Evolutionary conservation across 1,140 invertebrate genomes (phyloP).

Genomic region (Platorchestia sp.): DNA sequence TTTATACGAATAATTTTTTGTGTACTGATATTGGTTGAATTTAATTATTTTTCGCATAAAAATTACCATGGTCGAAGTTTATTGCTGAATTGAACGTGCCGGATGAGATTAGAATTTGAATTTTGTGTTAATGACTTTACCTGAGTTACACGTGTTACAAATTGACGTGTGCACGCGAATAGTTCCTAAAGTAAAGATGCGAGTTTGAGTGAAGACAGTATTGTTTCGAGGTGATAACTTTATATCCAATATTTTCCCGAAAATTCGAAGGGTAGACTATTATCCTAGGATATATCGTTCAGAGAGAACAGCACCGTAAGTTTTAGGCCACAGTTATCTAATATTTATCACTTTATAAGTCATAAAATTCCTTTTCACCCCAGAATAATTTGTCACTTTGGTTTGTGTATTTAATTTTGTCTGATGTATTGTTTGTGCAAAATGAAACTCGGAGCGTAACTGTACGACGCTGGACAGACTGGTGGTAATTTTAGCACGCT

Average conservation of each 20-base stretch:
- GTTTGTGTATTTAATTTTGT: neutral
- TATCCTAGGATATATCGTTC: neutral
- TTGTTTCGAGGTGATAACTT: neutral
- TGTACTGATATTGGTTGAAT: neutral
- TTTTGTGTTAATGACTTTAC: too few species aligned
- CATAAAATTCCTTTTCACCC: too few species aligned
- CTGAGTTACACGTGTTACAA: neutral
- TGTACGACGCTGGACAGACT: neutral
- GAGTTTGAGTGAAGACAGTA: neutral
- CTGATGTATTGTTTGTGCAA: neutral
- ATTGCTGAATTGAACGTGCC: too few species aligned
- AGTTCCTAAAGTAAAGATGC: neutral
- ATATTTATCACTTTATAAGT: too few species aligned
- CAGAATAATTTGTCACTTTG: too few species aligned
- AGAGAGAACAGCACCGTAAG: neutral
- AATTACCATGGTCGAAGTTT: neutral
- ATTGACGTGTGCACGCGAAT: neutral
- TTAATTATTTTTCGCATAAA: neutral
- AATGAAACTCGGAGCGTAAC: neutral
- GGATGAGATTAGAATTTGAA: too few species aligned
- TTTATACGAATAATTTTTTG: neutral
- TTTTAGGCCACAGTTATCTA: too few species aligned
- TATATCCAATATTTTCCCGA: neutral
- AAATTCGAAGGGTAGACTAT: neutral
- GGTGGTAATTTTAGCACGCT: constrained; percentile 3